Percentiles rank a stretch among this genome's conserved stretches.
phyloP scores from a whole-genome alignment of 1,140 invertebrate species.

The Dinoponera quadriceps region DNA sequence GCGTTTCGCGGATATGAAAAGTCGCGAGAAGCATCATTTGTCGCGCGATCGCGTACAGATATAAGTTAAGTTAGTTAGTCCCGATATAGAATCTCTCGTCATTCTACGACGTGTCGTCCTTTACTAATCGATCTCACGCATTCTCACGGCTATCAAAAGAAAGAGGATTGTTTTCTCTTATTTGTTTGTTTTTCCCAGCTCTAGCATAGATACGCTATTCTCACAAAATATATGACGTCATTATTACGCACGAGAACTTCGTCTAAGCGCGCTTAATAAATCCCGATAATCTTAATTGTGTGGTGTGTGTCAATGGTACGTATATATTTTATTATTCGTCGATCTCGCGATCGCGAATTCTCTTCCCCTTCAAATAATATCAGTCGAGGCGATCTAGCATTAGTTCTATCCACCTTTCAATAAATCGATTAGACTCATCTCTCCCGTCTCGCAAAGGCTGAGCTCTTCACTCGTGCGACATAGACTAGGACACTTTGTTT shows the following conservation, averaged over 20 bases:
- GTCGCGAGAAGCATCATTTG: neutral
- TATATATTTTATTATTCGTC: slow-evolving; percentile 38
- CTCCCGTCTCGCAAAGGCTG: slow-evolving; percentile 49
- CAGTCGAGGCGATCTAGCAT: slow-evolving; percentile 36
- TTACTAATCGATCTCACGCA: neutral
- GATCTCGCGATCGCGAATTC: slow-evolving; percentile 31
- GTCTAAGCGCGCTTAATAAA: slow-evolving; percentile 46
- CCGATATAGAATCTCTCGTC: slow-evolving; percentile 8
- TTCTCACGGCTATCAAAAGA: slow-evolving; percentile 8
- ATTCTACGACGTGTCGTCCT: neutral
- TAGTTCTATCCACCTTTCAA: neutral
- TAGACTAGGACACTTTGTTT: slow-evolving; percentile 60
- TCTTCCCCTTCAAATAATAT: slow-evolving; percentile 16
- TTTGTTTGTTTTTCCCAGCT: neutral
- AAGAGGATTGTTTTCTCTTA: neutral
- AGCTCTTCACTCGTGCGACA: slow-evolving; percentile 43
- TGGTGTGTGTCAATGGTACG: slow-evolving; percentile 10
- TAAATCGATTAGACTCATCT: slow-evolving; percentile 52
- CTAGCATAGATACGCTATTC: slow-evolving; percentile 46
- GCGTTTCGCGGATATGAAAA: neutral
- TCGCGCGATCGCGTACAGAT: neutral
- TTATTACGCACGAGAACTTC: slow-evolving; percentile 29
- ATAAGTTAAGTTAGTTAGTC: neutral
- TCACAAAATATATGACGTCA: slow-evolving; percentile 66
- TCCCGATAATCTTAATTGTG: slow-evolving; percentile 18